These are phyloP conservation scores for Amblyornis subalaris DNA, from an alignment of 2,113 vertebrate species.

Conservation along the genomic window DNA sequence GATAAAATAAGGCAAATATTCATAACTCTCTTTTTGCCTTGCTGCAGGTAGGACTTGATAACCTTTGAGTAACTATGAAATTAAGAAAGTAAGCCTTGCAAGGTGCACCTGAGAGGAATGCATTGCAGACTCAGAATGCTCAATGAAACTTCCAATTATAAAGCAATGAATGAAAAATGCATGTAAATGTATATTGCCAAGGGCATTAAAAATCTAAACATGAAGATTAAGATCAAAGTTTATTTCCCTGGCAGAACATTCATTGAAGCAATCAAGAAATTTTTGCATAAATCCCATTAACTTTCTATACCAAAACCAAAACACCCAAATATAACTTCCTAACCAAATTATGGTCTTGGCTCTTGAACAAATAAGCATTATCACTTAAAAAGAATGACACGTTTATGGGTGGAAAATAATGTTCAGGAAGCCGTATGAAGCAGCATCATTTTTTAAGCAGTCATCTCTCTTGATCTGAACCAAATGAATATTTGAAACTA, in stretches of 20 bases:
- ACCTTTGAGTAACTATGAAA: not conserved
- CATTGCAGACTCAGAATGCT: not conserved
- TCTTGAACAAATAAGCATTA: slow-evolving; percentile 14
- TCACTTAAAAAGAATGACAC: not conserved
- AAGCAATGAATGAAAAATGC: slow-evolving; percentile 22
- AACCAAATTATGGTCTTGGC: slow-evolving; percentile 23
- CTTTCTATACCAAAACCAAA: slow-evolving; percentile 17
- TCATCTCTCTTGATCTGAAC: not conserved
- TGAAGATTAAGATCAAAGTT: slow-evolving; percentile 32
- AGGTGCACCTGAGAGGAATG: not conserved
- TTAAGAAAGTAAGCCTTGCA: not conserved
- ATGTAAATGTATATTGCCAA: not conserved
- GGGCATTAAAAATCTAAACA: not conserved
- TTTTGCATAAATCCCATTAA: slow-evolving; percentile 48
- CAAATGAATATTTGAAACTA: slow-evolving; percentile 33
- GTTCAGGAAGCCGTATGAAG: not conserved
- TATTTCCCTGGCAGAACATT: slow-evolving; percentile 11
- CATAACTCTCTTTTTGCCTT: not conserved
- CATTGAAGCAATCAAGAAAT: slow-evolving; percentile 27
- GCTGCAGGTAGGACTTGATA: not conserved
- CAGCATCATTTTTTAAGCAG: not conserved
- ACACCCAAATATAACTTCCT: slow-evolving; percentile 14
- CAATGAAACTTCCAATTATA: slow-evolving; percentile 30
- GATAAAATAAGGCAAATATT: not conserved
- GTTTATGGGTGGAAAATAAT: not conserved